Conservation (phyloP, 2,113 vertebrate genomes). For the Fulmarus glacialis region DNA sequence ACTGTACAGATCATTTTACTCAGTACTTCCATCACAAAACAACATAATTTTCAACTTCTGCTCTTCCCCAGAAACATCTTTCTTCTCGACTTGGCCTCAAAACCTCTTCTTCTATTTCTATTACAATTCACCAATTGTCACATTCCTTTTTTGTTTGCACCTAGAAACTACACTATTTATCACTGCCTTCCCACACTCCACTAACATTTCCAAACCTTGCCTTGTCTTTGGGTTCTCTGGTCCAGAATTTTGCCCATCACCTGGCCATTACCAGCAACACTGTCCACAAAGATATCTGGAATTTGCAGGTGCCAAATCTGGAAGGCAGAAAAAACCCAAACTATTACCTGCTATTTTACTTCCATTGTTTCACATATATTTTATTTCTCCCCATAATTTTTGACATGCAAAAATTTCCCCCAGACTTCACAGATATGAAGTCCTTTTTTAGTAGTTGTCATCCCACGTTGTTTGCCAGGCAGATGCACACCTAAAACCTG, state of each 20-base stretch:
- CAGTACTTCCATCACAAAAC: not conserved
- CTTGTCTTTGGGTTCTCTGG: not conserved
- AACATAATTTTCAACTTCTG: not conserved
- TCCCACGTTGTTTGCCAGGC: accelerated
- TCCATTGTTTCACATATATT: not conserved
- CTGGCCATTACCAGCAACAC: not conserved
- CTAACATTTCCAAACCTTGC: not conserved
- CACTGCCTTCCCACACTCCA: not conserved
- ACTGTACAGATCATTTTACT: not conserved
- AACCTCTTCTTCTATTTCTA: not conserved
- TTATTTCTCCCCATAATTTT: not conserved
- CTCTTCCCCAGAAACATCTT: not conserved
- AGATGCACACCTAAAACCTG: not conserved
- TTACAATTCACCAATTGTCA: not conserved
- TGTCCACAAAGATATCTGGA: not conserved
- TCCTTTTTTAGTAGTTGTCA: not conserved
- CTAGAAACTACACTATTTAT: not conserved
- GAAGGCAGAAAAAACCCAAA: not conserved
- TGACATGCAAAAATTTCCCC: not conserved
- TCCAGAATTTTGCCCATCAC: not conserved
- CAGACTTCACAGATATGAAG: not conserved
- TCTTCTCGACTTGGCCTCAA: not conserved
- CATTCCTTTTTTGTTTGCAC: not conserved
- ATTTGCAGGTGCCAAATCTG: not conserved
- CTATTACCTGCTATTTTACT: not conserved